Percentiles rank a stretch among this genome's conserved stretches.
Evolutionary conservation across 2,888 invertebrate species (phyloP).

Genomic region (Chymomyza procnemis): DNA sequence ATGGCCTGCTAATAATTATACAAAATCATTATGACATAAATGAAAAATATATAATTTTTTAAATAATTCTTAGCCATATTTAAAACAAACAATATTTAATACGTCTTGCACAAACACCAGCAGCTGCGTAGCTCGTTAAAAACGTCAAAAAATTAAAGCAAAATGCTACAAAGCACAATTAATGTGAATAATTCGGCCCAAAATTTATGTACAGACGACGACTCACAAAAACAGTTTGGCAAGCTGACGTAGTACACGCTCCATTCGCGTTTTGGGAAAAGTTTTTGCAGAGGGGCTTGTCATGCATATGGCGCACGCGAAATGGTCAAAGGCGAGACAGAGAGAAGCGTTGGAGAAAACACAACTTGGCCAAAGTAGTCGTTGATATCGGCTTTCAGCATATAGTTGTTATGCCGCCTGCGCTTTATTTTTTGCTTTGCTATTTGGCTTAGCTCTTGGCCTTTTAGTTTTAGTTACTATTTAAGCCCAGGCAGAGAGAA

Average conservation of each 20-base stretch:
- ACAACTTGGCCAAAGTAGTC: constrained; percentile 49
- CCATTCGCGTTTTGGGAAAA: constrained; percentile 33
- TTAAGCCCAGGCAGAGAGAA: constrained; percentile 35
- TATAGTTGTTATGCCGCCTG: background rate
- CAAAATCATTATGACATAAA: background rate
- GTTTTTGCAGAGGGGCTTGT: constrained; percentile 6
- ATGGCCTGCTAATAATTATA: background rate
- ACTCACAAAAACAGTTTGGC: background rate
- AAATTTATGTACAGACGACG: background rate
- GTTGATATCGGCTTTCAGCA: constrained; percentile 68
- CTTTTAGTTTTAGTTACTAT: constrained; percentile 18
- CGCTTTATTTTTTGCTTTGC: constrained; percentile 13
- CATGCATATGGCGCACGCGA: constrained; percentile 58
- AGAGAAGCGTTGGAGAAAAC: background rate
- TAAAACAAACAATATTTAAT: background rate
- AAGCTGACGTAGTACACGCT: constrained; percentile 63
- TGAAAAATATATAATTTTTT: background rate
- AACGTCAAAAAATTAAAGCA: background rate
- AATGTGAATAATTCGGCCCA: background rate
- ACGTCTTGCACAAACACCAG: background rate
- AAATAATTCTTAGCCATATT: background rate
- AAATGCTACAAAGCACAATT: no score
- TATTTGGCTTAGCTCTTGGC: constrained; percentile 19
- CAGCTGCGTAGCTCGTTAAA: background rate
- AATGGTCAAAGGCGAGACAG: constrained; percentile 24